phyloP scores from a whole-genome alignment of 1,140 invertebrate species.

The Platyura marginata region DNA sequence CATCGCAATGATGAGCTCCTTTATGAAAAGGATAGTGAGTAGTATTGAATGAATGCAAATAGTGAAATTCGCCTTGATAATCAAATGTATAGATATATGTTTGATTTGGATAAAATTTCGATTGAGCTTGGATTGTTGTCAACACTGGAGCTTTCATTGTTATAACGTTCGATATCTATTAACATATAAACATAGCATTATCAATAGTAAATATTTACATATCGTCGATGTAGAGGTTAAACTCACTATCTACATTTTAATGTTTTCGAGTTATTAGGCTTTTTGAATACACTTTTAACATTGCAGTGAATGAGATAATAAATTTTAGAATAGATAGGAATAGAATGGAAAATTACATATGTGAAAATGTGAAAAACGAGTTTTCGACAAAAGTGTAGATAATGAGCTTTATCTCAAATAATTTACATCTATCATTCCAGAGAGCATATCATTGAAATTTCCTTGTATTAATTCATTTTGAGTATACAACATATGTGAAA shows the following conservation, averaged over 20 bases:
- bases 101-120: conserved; percentile 13
- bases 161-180: neutral
- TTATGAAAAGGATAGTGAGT: conserved; percentile 20
- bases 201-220: no score
- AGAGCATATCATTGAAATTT: conserved; percentile 6
- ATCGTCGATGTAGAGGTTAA: no score
- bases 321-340: no score
- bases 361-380: no score
- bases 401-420: neutral
- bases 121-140: neutral
- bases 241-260: no score
- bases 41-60: no score
- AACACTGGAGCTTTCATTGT: neutral
- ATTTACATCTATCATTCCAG: conserved; percentile 18
- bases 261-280: no score
- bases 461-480: neutral
- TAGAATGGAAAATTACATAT: neutral
- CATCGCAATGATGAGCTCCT: conserved; percentile 19
- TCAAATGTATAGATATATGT: conserved; percentile 22
- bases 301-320: no score
- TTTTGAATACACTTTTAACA: no score
- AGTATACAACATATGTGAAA: neutral
- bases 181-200: no score
- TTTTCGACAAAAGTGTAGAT: no score
- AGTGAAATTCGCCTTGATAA: conserved; percentile 19